phyloP scores from a whole-genome alignment of 2,113 vertebrate species.

The Natator depressus region DNA sequence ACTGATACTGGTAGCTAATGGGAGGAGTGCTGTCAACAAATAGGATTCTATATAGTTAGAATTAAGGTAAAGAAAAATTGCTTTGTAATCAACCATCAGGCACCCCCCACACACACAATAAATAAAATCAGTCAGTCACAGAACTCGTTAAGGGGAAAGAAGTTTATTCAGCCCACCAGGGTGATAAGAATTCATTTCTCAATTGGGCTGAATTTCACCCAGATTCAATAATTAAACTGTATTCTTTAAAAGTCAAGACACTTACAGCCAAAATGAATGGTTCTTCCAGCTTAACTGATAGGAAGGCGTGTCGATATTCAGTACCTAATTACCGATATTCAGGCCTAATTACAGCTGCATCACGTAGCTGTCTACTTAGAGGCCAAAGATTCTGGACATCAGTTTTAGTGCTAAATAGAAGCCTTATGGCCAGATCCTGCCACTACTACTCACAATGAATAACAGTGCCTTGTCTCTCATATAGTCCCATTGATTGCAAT shows the following conservation, averaged over 20 bases:
- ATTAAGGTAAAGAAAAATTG: constrained; percentile 43
- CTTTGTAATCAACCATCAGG: constrained; percentile 46
- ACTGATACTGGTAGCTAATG: background rate
- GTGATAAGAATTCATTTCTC: constrained; percentile 29
- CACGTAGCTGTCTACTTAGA: accelerated
- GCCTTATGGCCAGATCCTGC: background rate
- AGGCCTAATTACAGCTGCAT: background rate
- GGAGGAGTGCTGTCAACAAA: background rate
- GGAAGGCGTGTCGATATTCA: constrained; percentile 27
- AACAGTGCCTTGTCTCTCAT: background rate
- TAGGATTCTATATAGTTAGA: constrained; percentile 26
- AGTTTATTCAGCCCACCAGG: constrained; percentile 29
- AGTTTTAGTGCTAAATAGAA: background rate
- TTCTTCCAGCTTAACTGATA: constrained; percentile 33
- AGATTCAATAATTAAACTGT: constrained; percentile 43
- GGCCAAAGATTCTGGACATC: background rate
- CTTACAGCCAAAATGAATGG: constrained; percentile 25
- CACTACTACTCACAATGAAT: accelerated
- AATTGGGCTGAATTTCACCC: constrained; percentile 42
- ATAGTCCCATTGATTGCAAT: accelerated
- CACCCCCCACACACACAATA: background rate
- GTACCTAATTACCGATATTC: too few relatives aligned
- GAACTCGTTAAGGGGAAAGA: constrained; percentile 25
- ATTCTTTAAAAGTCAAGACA: constrained; percentile 30
- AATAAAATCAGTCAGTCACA: background rate